Percentiles rank a stretch among this genome's conserved stretches.
Conservation (phyloP, 2,888 invertebrate genomes). For the Chrysotoxum bicinctum region DNA sequence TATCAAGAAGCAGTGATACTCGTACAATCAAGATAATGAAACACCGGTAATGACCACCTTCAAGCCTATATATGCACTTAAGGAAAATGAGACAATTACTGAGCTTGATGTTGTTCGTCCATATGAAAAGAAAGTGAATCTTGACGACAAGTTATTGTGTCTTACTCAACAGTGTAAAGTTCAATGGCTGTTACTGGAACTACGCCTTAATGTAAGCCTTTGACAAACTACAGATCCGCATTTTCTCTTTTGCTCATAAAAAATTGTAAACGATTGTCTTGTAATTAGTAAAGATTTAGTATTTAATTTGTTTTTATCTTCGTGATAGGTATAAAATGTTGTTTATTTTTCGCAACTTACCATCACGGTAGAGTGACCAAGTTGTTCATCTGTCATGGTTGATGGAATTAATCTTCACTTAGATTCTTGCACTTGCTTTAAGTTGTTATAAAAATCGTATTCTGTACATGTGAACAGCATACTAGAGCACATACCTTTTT, state of each 20-base stretch:
- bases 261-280: slow-evolving; percentile 40
- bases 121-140: slow-evolving; percentile 62
- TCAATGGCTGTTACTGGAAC: slow-evolving; percentile 46
- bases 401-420: slow-evolving; percentile 50
- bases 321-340: slow-evolving; percentile 17
- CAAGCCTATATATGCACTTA: slow-evolving; percentile 8
- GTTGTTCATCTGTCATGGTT: slow-evolving; percentile 67
- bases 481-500: neutral
- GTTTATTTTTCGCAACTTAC: slow-evolving; percentile 61
- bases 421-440: slow-evolving; percentile 8
- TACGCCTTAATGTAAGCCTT: slow-evolving; percentile 45
- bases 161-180: slow-evolving; percentile 51
- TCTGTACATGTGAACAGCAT: neutral
- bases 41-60: slow-evolving; percentile 37
- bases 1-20: neutral
- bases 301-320: slow-evolving; percentile 7
- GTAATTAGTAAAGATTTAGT: slow-evolving; percentile 59
- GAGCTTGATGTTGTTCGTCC: slow-evolving; percentile 21
- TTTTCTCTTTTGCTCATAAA: slow-evolving; percentile 56
- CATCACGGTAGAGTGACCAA: slow-evolving; percentile 63
- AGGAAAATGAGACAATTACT: slow-evolving; percentile 29
- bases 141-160: slow-evolving; percentile 31
- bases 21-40: slow-evolving; percentile 11
- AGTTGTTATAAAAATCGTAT: slow-evolving; percentile 1
- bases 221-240: slow-evolving; percentile 48